Percentiles rank a stretch among this genome's conserved stretches.
phyloP scores from a whole-genome alignment of 2,888 invertebrate species.

The Drosophila affinis region DNA sequence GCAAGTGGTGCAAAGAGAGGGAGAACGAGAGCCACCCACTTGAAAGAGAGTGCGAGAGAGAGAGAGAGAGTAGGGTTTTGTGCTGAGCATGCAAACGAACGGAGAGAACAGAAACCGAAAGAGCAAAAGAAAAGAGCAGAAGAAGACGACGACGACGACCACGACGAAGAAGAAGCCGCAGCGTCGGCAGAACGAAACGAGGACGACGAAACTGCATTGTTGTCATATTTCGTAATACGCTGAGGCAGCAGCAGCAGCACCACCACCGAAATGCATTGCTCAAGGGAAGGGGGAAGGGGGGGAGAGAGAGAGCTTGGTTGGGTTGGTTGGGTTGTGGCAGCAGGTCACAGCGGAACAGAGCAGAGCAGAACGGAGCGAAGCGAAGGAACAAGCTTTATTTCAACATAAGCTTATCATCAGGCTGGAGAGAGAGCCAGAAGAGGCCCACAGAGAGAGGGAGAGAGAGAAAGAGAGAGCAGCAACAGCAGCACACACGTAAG shows the following conservation, averaged over 20 bases:
- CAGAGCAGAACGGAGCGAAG: conserved; percentile 29
- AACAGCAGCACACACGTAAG: conserved; percentile 19
- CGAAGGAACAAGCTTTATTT: conserved; percentile 55
- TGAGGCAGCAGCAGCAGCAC: conserved; percentile 66
- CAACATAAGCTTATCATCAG: conserved; percentile 42
- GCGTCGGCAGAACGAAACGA: conserved; percentile 76
- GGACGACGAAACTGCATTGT: conserved; percentile 82
- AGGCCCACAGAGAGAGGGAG: conserved; percentile 20
- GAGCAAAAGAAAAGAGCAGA: conserved; percentile 15
- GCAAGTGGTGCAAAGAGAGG: conserved; percentile 67
- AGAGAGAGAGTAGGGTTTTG: conserved; percentile 26
- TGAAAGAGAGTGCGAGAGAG: conserved; percentile 14
- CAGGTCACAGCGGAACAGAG: conserved; percentile 42
- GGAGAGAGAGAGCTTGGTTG: neutral
- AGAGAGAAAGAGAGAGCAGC: neutral
- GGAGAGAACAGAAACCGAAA: conserved; percentile 26
- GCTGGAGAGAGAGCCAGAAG: conserved; percentile 28
- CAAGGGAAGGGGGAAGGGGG: conserved; percentile 6
- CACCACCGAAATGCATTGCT: conserved; percentile 9
- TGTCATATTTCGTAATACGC: conserved; percentile 82
- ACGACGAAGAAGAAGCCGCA: conserved; percentile 41
- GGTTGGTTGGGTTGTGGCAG: conserved; percentile 13
- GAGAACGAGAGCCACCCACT: conserved; percentile 39
- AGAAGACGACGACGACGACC: conserved; percentile 17
- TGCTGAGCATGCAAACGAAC: conserved; percentile 57